phyloP scores from a whole-genome alignment of 1,140 invertebrate species.

The Lepidotrigona ventralis region DNA sequence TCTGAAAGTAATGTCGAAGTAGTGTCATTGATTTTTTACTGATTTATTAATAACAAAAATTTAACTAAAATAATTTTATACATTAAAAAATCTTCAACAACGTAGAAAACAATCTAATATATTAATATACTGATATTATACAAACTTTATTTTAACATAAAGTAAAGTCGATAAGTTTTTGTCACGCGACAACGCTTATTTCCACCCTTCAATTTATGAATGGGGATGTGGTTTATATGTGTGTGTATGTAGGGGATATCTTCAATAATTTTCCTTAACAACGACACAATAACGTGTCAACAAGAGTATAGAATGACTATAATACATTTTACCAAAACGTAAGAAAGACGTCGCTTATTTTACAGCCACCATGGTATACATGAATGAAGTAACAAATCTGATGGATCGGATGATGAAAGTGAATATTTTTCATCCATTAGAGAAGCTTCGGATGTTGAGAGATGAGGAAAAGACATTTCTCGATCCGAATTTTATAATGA shows the following conservation, averaged over 20 bases:
- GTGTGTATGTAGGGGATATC: slow-evolving; percentile 25
- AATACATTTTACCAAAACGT: not conserved
- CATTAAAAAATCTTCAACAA: not conserved
- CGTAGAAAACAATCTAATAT: not conserved
- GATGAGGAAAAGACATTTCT: slow-evolving; percentile 41
- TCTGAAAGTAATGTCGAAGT: not conserved
- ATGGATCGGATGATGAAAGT: slow-evolving; percentile 54
- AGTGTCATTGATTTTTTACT: not conserved
- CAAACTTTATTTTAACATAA: not conserved
- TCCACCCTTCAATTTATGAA: slow-evolving; percentile 32
- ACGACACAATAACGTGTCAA: slow-evolving; percentile 54
- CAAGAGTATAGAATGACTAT: slow-evolving; percentile 9
- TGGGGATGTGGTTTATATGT: slow-evolving; percentile 23
- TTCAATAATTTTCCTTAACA: slow-evolving; percentile 57
- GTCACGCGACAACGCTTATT: not conserved
- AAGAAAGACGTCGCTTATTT: not conserved
- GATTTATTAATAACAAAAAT: not conserved
- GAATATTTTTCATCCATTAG: slow-evolving; percentile 43
- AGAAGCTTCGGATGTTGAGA: slow-evolving; percentile 48
- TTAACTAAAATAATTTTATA: slow-evolving; percentile 7
- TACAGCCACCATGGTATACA: slow-evolving; percentile 41
- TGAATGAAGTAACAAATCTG: slow-evolving; percentile 37
- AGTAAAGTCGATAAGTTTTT: slow-evolving; percentile 1
- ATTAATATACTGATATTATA: not conserved
- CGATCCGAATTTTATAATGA: slow-evolving; percentile 61